phyloP scores from a whole-genome alignment of 2,888 invertebrate genomes.

The Parnassius orleans region DNA sequence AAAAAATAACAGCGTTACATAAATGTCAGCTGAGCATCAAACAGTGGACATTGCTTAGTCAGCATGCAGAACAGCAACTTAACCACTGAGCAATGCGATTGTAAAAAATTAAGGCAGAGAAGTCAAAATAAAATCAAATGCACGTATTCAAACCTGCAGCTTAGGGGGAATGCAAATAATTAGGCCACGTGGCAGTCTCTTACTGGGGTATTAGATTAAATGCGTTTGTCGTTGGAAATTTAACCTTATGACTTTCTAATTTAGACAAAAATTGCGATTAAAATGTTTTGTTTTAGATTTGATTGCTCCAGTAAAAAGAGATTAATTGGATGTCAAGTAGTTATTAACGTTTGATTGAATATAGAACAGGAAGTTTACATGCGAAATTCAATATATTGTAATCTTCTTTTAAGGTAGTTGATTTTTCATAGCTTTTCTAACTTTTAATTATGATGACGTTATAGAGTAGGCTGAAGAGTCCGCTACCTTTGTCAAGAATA shows the following conservation, averaged over 20 bases:
- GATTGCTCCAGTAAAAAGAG: constrained; percentile 47
- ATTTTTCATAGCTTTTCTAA: too few species aligned
- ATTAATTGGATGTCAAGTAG: constrained; percentile 65
- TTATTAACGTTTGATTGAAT: constrained; percentile 40
- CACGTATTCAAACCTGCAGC: constrained; percentile 64
- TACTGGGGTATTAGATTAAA: constrained; percentile 18
- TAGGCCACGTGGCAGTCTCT: constrained; percentile 68
- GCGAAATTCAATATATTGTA: neutral
- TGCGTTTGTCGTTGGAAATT: constrained; percentile 27
- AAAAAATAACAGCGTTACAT: too few species aligned
- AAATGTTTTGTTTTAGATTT: constrained; percentile 41
- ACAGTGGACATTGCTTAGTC: too few species aligned
- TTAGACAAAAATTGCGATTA: constrained; percentile 29
- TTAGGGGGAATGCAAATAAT: constrained; percentile 57
- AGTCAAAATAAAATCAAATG: constrained; percentile 73
- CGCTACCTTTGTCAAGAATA: too few species aligned
- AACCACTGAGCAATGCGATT: too few species aligned
- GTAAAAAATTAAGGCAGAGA: constrained; percentile 24
- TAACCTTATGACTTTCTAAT: constrained; percentile 33
- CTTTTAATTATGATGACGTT: too few species aligned
- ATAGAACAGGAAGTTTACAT: constrained; percentile 24
- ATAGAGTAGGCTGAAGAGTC: too few species aligned
- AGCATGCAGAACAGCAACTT: too few species aligned
- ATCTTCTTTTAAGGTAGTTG: too few species aligned
- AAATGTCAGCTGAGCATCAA: too few species aligned